phyloP scores from a whole-genome alignment of 2,888 invertebrate species.

The Aelia acuminata region DNA sequence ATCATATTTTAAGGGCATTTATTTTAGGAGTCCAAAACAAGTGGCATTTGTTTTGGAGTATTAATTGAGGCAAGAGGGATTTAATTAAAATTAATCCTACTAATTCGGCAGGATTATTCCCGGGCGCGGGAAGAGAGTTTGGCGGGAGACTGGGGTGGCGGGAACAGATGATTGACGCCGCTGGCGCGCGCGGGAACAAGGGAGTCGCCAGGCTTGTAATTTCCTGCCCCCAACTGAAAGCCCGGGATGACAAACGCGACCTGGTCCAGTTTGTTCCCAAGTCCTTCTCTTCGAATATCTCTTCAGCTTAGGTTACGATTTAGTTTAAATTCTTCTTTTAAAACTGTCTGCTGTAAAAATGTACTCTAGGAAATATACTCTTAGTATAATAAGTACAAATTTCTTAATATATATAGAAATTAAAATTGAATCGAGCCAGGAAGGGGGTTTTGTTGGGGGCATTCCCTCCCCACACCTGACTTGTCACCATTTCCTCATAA shows the following conservation, averaged over 20 bases:
- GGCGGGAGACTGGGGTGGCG: not conserved
- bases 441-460: too few relatives aligned
- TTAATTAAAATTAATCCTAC: slow-evolving; percentile 32
- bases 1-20: not conserved
- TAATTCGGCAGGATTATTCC: slow-evolving; percentile 9
- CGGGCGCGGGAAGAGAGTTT: slow-evolving; percentile 2
- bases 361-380: too few relatives aligned
- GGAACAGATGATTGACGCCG: not conserved
- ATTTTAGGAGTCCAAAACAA: not conserved
- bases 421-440: too few relatives aligned
- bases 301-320: not conserved
- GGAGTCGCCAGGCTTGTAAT: too few relatives aligned
- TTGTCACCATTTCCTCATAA: too few relatives aligned
- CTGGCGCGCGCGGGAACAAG: too few relatives aligned
- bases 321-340: not conserved
- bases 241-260: slow-evolving; percentile 20
- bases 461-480: too few relatives aligned
- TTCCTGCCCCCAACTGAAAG: too few relatives aligned
- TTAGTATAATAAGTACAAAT: too few relatives aligned
- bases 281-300: not conserved
- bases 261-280: not conserved
- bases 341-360: not conserved
- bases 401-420: too few relatives aligned
- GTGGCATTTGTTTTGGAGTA: not conserved
- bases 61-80: not conserved